Percentiles rank a stretch among this genome's conserved stretches.
phyloP scores from a whole-genome alignment of 1,140 invertebrate species.

The Octopus bimaculoides region DNA sequence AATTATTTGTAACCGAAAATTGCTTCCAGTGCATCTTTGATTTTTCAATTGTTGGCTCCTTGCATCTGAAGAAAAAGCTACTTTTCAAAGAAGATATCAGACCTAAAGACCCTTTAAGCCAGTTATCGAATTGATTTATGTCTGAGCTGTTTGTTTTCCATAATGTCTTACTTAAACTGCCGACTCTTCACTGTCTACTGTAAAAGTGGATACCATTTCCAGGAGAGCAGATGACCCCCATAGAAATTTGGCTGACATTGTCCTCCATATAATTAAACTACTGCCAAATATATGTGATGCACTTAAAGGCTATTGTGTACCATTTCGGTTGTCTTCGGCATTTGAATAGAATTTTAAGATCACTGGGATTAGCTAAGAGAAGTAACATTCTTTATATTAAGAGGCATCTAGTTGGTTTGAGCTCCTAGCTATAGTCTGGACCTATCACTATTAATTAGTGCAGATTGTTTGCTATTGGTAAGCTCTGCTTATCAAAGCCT shows the following conservation, averaged over 20 bases:
- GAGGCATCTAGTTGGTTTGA: neutral
- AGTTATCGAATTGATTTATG: too few relatives aligned
- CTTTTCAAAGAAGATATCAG: too few relatives aligned
- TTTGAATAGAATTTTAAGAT: neutral
- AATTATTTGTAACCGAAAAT: too few relatives aligned
- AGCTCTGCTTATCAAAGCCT: slow-evolving; percentile 5
- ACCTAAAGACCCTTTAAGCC: too few relatives aligned
- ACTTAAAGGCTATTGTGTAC: slow-evolving; percentile 6
- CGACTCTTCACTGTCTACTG: too few relatives aligned
- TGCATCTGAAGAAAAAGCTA: too few relatives aligned
- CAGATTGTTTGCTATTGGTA: neutral
- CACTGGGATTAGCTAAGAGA: neutral
- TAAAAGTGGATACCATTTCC: too few relatives aligned
- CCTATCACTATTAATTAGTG: slow-evolving; percentile 6
- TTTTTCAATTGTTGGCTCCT: too few relatives aligned
- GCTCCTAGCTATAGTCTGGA: neutral
- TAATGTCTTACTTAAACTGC: too few relatives aligned
- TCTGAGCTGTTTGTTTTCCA: too few relatives aligned
- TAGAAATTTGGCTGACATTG: neutral
- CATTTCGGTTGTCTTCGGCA: slow-evolving; percentile 3
- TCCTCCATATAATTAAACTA: slow-evolving; percentile 1
- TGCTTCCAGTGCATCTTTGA: too few relatives aligned
- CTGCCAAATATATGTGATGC: neutral
- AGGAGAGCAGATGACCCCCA: neutral
- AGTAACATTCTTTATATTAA: neutral